Evolutionary conservation across 2,888 invertebrate genomes (phyloP).

Genomic region (Andrena bucephala): DNA sequence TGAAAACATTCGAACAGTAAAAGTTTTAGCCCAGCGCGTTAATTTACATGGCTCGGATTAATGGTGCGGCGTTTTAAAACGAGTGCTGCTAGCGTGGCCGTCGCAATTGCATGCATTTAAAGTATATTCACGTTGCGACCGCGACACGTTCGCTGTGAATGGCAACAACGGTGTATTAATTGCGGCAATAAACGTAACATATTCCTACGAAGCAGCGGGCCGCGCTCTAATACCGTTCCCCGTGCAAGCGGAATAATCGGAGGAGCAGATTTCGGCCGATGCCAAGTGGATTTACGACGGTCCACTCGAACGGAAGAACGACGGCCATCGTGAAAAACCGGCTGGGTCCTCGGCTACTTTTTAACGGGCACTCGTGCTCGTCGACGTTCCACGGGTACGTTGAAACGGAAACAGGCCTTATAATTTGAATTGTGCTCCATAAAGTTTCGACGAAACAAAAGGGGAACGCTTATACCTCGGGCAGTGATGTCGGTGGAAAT

Average conservation of each 20-base stretch:
- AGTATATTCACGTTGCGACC: conserved; percentile 50
- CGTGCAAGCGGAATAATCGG: conserved; percentile 9
- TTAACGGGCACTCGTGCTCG: not conserved
- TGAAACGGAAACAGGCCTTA: not conserved
- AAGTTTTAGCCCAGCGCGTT: not conserved
- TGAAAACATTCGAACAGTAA: not conserved
- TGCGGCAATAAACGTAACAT: conserved; percentile 30
- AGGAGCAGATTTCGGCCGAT: conserved; percentile 19
- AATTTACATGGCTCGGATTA: conserved; percentile 12
- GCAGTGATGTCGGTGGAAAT: no score
- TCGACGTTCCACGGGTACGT: not conserved
- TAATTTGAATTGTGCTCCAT: not conserved
- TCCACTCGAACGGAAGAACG: conserved; percentile 5
- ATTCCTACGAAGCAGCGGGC: conserved; percentile 1
- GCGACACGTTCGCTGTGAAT: conserved; percentile 17
- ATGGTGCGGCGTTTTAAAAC: conserved; percentile 20
- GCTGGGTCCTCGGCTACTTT: not conserved
- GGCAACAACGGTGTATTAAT: conserved; percentile 45
- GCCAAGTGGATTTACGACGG: conserved; percentile 38
- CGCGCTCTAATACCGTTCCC: conserved; percentile 19
- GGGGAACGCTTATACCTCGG: no score
- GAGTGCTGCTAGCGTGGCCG: conserved; percentile 17
- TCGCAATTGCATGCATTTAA: conserved; percentile 36
- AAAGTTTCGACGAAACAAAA: not conserved
- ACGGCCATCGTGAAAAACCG: not conserved